These are phyloP conservation scores for Tromatobia lineatoria DNA, from an alignment of 2,888 invertebrate species.

Conservation along the genomic window DNA sequence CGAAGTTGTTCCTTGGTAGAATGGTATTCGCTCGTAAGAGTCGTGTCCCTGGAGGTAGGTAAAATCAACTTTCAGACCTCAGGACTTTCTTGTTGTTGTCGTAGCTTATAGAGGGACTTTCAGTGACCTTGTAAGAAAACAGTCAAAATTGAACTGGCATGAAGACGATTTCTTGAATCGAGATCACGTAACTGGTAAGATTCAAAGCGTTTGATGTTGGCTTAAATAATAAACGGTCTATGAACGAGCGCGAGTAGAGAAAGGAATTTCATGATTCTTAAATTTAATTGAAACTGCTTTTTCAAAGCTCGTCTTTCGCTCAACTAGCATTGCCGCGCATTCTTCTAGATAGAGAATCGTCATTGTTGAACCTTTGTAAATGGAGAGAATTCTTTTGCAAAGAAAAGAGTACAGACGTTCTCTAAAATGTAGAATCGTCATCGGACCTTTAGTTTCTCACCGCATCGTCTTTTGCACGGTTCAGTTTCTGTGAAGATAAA, in stretches of 20 bases:
- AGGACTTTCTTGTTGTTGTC: background rate
- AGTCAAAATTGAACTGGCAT: background rate
- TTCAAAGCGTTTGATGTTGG: background rate
- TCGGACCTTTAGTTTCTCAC: background rate
- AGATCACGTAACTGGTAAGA: background rate
- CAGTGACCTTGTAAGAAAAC: background rate
- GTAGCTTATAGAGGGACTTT: background rate
- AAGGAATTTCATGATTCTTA: background rate
- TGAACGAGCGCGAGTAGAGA: background rate
- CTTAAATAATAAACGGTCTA: background rate
- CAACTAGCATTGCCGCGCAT: background rate
- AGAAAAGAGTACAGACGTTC: background rate
- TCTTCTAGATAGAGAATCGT: background rate
- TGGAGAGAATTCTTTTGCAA: background rate
- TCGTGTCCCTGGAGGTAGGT: too few relatives aligned
- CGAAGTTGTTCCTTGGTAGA: too few relatives aligned
- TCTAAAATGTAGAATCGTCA: background rate
- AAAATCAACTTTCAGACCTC: background rate
- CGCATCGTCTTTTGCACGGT: constrained; percentile 20
- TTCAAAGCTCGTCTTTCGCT: constrained; percentile 8
- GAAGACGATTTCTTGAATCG: background rate
- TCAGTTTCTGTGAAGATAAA: constrained; percentile 35
- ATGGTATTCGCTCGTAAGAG: too few relatives aligned
- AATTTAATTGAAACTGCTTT: background rate
- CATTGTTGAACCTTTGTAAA: background rate